phyloP scores from a whole-genome alignment of 30 jellyfish, hydroid and myxozoan genomes.

The Aurelia coerulea region DNA sequence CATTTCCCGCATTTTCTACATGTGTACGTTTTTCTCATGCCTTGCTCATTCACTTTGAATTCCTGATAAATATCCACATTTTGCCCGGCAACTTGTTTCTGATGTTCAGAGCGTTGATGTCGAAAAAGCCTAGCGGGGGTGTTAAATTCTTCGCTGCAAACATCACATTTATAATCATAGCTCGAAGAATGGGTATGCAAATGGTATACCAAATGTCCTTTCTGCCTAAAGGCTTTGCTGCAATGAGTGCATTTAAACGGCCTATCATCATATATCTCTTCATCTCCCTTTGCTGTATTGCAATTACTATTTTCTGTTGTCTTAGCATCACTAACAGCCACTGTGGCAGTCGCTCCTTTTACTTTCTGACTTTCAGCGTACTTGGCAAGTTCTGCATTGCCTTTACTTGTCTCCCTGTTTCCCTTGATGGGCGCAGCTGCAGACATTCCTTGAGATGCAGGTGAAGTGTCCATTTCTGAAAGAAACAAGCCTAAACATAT shows the following conservation, averaged over 20 bases:
- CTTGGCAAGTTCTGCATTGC: too few species aligned
- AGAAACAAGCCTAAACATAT: too few species aligned
- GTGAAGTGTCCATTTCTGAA: too few species aligned
- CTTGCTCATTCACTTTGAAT: neutral
- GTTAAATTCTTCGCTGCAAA: constrained; percentile 4
- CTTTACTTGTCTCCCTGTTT: too few species aligned
- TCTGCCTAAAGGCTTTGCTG: constrained; percentile 17
- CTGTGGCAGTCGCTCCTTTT: too few species aligned
- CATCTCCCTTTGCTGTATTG: too few species aligned
- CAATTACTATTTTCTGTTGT: too few species aligned
- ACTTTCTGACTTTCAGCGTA: too few species aligned
- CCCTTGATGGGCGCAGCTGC: too few species aligned
- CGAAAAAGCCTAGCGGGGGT: constrained; percentile 32
- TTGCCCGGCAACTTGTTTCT: neutral
- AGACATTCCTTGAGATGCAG: too few species aligned
- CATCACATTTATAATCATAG: constrained; percentile 20
- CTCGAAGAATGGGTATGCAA: constrained; percentile 15
- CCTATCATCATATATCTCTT: neutral
- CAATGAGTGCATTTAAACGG: constrained; percentile 27
- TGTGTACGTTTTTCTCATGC: constrained; percentile 1
- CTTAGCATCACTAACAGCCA: too few species aligned
- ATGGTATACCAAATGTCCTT: constrained; percentile 19
- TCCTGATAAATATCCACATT: constrained; percentile 6
- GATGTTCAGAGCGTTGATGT: constrained; percentile 18
- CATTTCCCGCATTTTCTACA: constrained; percentile 1